Evolutionary conservation across 2,113 vertebrate genomes (phyloP).

Genomic region (Oreotragus oreotragus): DNA sequence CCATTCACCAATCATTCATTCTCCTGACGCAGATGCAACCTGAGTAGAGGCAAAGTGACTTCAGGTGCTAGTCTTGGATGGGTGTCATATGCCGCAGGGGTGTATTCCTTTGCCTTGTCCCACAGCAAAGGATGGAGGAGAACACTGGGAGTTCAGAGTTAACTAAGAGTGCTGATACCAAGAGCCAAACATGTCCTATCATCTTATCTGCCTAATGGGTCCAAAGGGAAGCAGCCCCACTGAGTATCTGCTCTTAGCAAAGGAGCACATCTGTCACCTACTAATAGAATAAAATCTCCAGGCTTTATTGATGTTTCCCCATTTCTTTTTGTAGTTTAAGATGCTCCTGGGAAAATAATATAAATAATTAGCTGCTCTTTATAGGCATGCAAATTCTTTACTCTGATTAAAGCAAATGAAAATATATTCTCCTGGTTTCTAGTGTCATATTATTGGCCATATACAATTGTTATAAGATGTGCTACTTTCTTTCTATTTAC

Average conservation of each 20-base stretch:
- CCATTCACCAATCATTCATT: neutral
- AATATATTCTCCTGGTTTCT: neutral
- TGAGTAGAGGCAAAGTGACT: neutral
- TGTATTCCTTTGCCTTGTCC: neutral
- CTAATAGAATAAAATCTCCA: neutral
- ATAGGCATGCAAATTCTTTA: neutral
- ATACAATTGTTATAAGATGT: neutral
- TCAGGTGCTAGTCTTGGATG: neutral
- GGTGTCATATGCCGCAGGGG: neutral
- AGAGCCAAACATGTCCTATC: neutral
- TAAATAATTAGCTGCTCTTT: neutral
- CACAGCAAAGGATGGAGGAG: neutral
- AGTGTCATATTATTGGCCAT: neutral
- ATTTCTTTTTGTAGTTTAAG: neutral
- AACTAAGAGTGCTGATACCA: neutral
- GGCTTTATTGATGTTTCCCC: neutral
- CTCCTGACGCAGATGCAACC: neutral
- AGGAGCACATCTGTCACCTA: neutral
- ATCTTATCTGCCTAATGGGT: neutral
- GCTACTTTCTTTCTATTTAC: neutral
- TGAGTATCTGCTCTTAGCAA: neutral
- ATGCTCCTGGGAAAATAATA: neutral
- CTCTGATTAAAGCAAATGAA: slow-evolving; percentile 12
- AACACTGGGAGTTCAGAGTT: neutral
- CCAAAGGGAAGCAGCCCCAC: neutral